Evolutionary conservation across 2,888 invertebrate species (phyloP).

Genomic region (Lucinisca nassula): DNA sequence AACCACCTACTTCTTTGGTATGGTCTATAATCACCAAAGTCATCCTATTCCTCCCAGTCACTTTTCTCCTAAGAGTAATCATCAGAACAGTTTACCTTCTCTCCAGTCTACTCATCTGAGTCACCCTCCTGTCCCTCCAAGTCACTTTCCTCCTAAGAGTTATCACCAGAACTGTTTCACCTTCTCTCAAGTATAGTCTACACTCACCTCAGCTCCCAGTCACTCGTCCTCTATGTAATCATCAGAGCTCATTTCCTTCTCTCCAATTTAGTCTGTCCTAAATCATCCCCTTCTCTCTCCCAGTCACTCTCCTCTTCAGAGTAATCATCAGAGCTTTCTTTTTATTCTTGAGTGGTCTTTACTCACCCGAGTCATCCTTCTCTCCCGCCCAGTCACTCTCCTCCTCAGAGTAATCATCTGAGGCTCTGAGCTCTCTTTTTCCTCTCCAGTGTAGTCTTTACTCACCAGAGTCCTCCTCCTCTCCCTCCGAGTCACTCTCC

Average conservation of each 20-base stretch:
- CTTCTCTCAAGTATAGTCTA: no score
- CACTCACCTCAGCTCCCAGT: no score
- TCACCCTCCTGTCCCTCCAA: slow-evolving; percentile 83
- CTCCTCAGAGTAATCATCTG: slow-evolving; percentile 62
- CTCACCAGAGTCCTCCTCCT: background rate
- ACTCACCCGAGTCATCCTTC: slow-evolving; percentile 82
- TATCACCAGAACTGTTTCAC: slow-evolving; percentile 71
- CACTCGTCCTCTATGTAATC: no score
- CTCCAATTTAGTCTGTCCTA: no score
- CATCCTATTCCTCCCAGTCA: slow-evolving; percentile 82
- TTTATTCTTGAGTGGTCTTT: background rate
- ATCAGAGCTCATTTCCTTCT: no score
- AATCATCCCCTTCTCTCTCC: no score
- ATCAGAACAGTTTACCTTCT: slow-evolving; percentile 48
- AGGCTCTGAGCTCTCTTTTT: slow-evolving; percentile 59
- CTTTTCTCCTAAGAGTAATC: slow-evolving; percentile 70
- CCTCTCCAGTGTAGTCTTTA: background rate
- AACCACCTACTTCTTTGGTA: slow-evolving; percentile 38
- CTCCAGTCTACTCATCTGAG: slow-evolving; percentile 65
- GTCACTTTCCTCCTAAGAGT: slow-evolving; percentile 75
- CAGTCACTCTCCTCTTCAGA: slow-evolving; percentile 79
- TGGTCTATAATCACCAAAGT: slow-evolving; percentile 67
- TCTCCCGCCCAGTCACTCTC: slow-evolving; percentile 82
- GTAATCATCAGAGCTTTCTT: slow-evolving; percentile 59
- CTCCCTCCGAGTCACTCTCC: background rate